Base-by-base conservation (phyloP, 2,797 vertebrate genomes). In the Pogoniulus pusillus region DNA sequence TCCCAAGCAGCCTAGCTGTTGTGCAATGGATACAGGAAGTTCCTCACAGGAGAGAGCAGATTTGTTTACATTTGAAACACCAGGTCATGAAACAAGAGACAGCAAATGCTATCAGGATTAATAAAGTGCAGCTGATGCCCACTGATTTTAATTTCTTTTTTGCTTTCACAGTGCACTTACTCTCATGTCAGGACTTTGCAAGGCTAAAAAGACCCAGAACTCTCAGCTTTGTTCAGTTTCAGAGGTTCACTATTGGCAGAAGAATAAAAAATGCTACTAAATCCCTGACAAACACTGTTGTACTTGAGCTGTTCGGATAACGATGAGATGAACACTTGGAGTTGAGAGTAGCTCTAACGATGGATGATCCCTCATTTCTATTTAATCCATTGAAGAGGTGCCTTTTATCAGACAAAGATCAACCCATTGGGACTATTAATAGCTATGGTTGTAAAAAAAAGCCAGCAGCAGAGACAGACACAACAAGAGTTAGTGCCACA, bases 341-440 rank as follows among this genome's bases (percentile, higher is more conserved):
- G 32, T 82, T 73, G 75, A 82, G 78, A 69, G 58, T 34, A 59
- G 41, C 60, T 83, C 73, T 89, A 89, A 47, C 4, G 47, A 51
- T 65, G 88, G 62, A 58, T 93, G 80, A 92, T 73, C 45, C 0
- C 0, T 75, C 82, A 90, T 69, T 94, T 88, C 65, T 62, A 88
- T 93, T 91, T 94, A 92, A 95, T 93, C 75, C 34, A n/a, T 77
- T 90, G 93, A 92, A 88, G 75, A 89, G 81, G 75, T 0, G 0
- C n/a, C 74, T 92, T 93, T 94, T 94, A 94, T 93, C 91, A 86
- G 85, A 51, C 51, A 72, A 87, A 87, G 83, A 94, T 80, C 89
- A 94, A 72, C 62, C 69, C 54, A 35, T 32, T 69, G 81, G 83
- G 69, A 59, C 76, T 75, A 92, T 93, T 93, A 95, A 85, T 87